These are phyloP conservation scores for Papilio demoleus DNA, from an alignment of 2,888 invertebrate species.

Conservation along the genomic window DNA sequence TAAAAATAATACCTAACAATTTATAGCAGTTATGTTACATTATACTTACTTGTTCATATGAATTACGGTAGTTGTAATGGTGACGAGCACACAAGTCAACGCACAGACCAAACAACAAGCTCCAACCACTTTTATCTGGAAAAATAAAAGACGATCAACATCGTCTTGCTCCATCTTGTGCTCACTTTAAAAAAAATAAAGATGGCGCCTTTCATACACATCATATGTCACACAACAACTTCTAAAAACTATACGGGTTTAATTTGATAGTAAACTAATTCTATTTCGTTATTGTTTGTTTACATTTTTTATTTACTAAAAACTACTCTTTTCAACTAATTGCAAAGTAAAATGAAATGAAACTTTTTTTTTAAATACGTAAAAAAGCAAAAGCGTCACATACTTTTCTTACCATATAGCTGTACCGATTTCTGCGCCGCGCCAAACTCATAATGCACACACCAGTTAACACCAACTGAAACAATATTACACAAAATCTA, in stretches of 20 bases:
- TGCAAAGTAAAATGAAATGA: slow-evolving; percentile 16
- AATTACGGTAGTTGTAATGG: slow-evolving; percentile 95
- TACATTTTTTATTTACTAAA: too few species aligned
- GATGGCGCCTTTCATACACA: not conserved
- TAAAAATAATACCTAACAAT: not conserved
- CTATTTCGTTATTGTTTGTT: too few species aligned
- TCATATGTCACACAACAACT: not conserved
- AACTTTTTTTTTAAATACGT: not conserved
- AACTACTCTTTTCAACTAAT: not conserved
- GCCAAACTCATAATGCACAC: slow-evolving; percentile 94
- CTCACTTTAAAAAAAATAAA: not conserved
- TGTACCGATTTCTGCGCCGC: slow-evolving; percentile 92
- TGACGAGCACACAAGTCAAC: slow-evolving; percentile 93
- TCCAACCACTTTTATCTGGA: slow-evolving; percentile 94
- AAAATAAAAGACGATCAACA: slow-evolving; percentile 43
- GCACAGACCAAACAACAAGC: slow-evolving; percentile 94
- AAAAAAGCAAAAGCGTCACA: slow-evolving; percentile 51
- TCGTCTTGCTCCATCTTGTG: not conserved
- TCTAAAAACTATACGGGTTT: too few species aligned
- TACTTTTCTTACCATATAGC: slow-evolving; percentile 91
- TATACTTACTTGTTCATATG: slow-evolving; percentile 89
- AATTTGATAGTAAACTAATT: too few species aligned
- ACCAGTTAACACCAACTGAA: slow-evolving; percentile 92
- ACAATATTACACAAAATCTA: slow-evolving; percentile 39
- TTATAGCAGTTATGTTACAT: not conserved